phyloP scores from a whole-genome alignment of 2,797 vertebrate genomes.

The Cyprinella venusta region DNA sequence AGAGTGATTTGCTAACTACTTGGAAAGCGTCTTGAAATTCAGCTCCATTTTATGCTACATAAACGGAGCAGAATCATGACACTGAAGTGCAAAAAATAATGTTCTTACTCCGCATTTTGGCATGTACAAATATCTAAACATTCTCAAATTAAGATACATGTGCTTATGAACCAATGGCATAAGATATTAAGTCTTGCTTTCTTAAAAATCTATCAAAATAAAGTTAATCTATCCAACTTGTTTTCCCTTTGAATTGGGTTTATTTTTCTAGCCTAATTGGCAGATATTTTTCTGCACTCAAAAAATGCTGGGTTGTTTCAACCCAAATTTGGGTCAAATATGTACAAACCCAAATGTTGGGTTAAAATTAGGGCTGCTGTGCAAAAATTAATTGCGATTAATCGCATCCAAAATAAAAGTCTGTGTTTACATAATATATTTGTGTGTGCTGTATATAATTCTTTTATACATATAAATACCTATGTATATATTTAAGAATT shows the following conservation, averaged over 20 bases:
- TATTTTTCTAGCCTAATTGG: not conserved
- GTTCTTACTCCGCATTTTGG: not conserved
- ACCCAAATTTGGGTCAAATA: no score
- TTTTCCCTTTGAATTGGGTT: not conserved
- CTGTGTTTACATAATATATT: no score
- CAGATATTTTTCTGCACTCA: not conserved
- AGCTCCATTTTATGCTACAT: not conserved
- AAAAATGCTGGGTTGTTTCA: no score
- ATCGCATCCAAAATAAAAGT: no score
- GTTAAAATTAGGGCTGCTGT: no score
- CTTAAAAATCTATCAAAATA: not conserved
- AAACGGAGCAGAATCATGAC: not conserved
- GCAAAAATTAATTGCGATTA: no score
- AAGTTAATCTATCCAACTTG: not conserved
- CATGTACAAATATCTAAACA: not conserved
- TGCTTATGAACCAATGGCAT: not conserved
- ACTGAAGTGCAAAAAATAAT: not conserved
- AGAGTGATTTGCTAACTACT: conserved; percentile 11
- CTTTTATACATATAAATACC: no score
- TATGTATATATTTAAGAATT: no score
- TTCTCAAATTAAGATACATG: not conserved
- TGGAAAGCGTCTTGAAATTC: not conserved
- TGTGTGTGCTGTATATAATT: no score
- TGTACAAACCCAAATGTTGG: no score
- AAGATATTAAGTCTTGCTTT: not conserved